phyloP scores from a whole-genome alignment of 2,888 invertebrate genomes.

The Diarsia brunnea region DNA sequence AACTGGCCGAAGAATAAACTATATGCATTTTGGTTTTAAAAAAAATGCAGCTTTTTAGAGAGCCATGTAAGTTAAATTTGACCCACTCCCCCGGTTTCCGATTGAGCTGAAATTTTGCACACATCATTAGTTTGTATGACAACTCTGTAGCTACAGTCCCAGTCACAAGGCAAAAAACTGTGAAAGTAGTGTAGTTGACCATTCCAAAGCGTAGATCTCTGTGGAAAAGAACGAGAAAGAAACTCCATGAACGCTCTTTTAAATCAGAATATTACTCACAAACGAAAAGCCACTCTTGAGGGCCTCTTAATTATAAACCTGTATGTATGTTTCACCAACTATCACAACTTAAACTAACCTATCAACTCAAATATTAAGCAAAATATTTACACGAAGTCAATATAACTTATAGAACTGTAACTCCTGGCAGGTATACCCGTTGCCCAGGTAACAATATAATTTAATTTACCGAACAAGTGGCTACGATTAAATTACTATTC shows the following conservation, averaged over 20 bases:
- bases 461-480: slow-evolving; percentile 65
- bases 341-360: slow-evolving; percentile 2
- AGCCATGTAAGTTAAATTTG: not conserved
- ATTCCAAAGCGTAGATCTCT: no score
- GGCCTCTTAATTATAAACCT: not conserved
- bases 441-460: slow-evolving; percentile 63
- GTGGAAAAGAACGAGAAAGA: no score
- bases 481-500: slow-evolving; percentile 64
- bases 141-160: no score
- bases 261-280: no score
- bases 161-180: no score
- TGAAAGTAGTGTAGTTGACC: no score
- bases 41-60: not conserved
- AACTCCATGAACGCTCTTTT: no score
- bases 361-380: slow-evolving; percentile 12
- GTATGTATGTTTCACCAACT: not conserved
- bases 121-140: no score
- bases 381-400: slow-evolving; percentile 47
- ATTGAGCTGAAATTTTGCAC: not conserved
- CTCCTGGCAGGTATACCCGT: slow-evolving; percentile 27
- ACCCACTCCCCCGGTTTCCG: not conserved
- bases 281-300: not conserved
- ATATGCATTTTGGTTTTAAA: no score
- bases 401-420: slow-evolving; percentile 51
- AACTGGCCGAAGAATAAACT: no score